Evolutionary conservation across 1,140 invertebrate species (phyloP), one percentile per base, ranked within the genome.

Genomic region (Drusus annulatus): DNA sequence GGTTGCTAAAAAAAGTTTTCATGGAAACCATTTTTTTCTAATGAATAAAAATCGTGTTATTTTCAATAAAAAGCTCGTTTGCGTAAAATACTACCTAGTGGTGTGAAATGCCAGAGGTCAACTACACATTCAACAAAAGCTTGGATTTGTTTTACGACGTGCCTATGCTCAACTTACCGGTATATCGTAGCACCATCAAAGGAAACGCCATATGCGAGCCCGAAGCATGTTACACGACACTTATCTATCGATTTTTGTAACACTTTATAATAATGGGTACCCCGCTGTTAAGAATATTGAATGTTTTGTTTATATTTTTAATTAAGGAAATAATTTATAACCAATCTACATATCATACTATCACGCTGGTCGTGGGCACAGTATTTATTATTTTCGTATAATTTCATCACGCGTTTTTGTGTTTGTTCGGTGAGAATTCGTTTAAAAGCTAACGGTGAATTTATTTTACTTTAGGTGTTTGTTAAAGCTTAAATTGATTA

Each of bases 291-390:
- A 21, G 65, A 50, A 45, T 45, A 69, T 69, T 69, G 65, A 50
- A 69, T 69, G 31, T 50, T 50, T 69, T 69, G 65, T 69, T 69
- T 69, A 69, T 50, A 19, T 50, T 50, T 50, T 69, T 69, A 50
- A 69, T 69, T 69, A 69, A 50, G 17, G 31, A 50, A 19, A 69
- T 69, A 50, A 69, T 69, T 69, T 69, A 69, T 23, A 69, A 10
- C 65, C 62, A 28, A n/a, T 65, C 28, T 21, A 31, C 21, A n/a
- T 28, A 65, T 65, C 16, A 28, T 13, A 45, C 7, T 45, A 45
- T 45, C 36, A 45, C 36, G 36, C 36, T 13, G 13, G 62, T 65
- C n/a, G 25, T 31, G 62, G 62, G 28, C 13, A 13, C 13, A 13
- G 36, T 45, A 69, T 69, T 69, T 51, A 65, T 65, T 8, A 31